Evolutionary conservation across 2,888 invertebrate species (phyloP), one percentile per base, ranked within the genome.

Genomic region (Candidula unifasciata): DNA sequence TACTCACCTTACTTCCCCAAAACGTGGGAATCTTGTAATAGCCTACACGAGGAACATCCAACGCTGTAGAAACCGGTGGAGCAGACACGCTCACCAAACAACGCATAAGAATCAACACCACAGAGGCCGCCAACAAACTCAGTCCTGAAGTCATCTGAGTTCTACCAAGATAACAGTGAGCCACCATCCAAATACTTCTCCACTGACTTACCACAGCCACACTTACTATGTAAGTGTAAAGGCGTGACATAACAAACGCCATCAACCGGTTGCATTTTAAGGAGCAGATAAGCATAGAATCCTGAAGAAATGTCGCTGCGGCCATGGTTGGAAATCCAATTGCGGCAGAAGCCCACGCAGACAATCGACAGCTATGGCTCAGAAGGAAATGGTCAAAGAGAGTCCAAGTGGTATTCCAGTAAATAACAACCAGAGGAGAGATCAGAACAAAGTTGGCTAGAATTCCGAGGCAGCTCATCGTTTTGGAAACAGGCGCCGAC

Each of bases 401-500:
- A 8, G 24, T 27, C 80, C 80, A 81, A 16, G 80, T 71, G 24
- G 13, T 71, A 71, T 69, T 52, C 80, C 80, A 81, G 73, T 71
- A 71, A 0, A 71, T 27, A 13, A 69, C 54, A 6, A 81, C 71
- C 37, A 81, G 57, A n/a, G 80, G 80, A 1, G 57, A 71, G 13
- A 81, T 33, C 57, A 68, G 54, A 35, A 81, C 16, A 33, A 52
- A 71, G 30, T 68, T 69, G 5, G n/a, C 66, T 0, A 35, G 54
- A 35, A 81, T 21, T 54, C 68, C 35, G 33, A 81, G 35, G 18
- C 16, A 21, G 27, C 18, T 3, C 30, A 52, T 0, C 0, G 5
- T 30, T 27, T 54, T 74, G 1, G 54, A 18, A 18, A 3, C 18
- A 30, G 0, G 3, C 30, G 18, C 74, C 2, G 54, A 21, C 3